Evolutionary conservation across 2,888 invertebrate genomes (phyloP).

Genomic region (Agrotis exclamationis): DNA sequence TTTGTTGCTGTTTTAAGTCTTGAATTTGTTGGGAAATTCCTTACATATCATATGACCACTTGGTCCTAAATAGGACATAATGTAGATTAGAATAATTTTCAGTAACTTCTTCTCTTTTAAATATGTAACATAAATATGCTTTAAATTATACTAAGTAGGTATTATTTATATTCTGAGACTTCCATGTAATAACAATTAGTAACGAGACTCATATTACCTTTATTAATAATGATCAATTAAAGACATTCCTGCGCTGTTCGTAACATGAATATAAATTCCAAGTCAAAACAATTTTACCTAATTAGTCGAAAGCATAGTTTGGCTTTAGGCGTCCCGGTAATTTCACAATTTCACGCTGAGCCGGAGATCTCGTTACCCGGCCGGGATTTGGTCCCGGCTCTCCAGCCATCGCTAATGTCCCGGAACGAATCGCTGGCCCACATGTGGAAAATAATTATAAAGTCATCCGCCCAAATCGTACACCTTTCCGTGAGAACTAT

Average conservation of each 20-base stretch:
- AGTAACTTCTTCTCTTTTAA: not conserved
- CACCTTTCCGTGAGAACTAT: slow-evolving; percentile 81
- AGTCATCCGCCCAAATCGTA: slow-evolving; percentile 78
- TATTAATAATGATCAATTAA: slow-evolving; percentile 6
- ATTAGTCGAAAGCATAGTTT: slow-evolving; percentile 69
- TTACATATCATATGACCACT: too few species aligned
- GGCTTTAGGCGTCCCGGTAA: slow-evolving; percentile 79
- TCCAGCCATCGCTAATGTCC: slow-evolving; percentile 85
- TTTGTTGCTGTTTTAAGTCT: too few species aligned
- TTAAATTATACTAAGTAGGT: too few species aligned
- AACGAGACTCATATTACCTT: not conserved
- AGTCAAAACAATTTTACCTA: slow-evolving; percentile 45
- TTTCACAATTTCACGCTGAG: slow-evolving; percentile 90
- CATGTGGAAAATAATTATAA: slow-evolving; percentile 89
- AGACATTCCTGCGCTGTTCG: not conserved
- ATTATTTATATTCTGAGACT: not conserved
- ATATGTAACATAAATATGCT: too few species aligned
- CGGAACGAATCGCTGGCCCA: slow-evolving; percentile 85
- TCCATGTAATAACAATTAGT: not conserved
- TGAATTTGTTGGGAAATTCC: not conserved
- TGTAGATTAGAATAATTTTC: not conserved
- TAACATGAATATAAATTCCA: not conserved
- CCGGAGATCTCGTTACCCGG: slow-evolving; percentile 85
- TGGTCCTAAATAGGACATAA: too few species aligned
- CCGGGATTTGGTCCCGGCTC: slow-evolving; percentile 81